Evolutionary conservation across 1,140 invertebrate species (phyloP).

Genomic region (Ephestia elutella): DNA sequence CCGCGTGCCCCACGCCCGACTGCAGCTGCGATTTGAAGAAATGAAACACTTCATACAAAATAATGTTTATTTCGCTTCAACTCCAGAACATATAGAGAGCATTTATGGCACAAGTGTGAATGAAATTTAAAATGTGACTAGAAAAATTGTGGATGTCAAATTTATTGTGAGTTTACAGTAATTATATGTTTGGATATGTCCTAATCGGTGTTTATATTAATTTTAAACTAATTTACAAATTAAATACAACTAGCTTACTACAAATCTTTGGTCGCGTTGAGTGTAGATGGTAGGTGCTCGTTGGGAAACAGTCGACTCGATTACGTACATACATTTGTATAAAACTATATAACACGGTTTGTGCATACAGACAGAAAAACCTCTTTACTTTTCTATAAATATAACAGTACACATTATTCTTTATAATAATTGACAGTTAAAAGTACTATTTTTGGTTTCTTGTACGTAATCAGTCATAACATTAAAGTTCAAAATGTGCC

Average conservation of each 20-base stretch:
- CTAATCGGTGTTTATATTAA: constrained; percentile 29
- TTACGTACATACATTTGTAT: constrained; percentile 12
- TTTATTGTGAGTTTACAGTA: constrained; percentile 17
- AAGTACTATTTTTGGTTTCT: background rate
- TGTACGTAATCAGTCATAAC: background rate
- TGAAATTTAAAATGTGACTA: constrained; percentile 41
- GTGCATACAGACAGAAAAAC: background rate
- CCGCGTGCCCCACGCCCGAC: constrained; percentile 17
- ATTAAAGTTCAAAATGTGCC: constrained; percentile 10
- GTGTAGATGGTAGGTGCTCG: constrained; percentile 39
- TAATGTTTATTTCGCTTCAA: constrained; percentile 40
- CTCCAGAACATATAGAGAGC: constrained; percentile 41
- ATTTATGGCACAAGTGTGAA: constrained; percentile 44
- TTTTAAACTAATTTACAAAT: constrained; percentile 36
- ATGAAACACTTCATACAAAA: constrained; percentile 52
- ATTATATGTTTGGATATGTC: constrained; percentile 12
- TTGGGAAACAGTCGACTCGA: constrained; percentile 16
- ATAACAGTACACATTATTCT: background rate
- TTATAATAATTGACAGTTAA: too few relatives aligned
- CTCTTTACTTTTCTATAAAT: background rate
- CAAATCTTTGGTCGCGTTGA: constrained; percentile 59
- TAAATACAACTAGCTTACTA: constrained; percentile 38
- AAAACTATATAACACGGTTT: background rate
- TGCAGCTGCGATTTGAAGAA: constrained; percentile 35
- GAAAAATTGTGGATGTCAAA: constrained; percentile 42